These are phyloP conservation scores for Bagarius yarrelli DNA, from an alignment of 2,113 vertebrate genomes.

Conservation along the genomic window DNA sequence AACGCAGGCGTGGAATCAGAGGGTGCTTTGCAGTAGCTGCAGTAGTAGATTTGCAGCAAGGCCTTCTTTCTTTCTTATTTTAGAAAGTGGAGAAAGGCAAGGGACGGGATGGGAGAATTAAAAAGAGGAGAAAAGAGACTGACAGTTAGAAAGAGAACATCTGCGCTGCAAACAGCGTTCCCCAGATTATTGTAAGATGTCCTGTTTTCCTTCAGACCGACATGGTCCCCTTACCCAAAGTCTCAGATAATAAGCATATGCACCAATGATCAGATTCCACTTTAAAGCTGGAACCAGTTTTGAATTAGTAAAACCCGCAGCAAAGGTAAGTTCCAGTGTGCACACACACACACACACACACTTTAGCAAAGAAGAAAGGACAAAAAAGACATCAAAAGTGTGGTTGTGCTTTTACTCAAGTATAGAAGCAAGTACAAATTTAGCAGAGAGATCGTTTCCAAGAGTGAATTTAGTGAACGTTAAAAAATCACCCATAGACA, in stretches of 20 bases:
- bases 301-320: background rate
- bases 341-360: background rate
- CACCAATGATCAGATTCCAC: background rate
- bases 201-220: conserved; percentile 20
- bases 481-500: background rate
- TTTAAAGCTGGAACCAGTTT: conserved; percentile 5
- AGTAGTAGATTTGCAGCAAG: background rate
- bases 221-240: conserved; percentile 11
- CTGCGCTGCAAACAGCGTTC: background rate
- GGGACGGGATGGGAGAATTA: background rate
- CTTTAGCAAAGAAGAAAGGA: background rate
- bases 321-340: background rate
- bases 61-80: background rate
- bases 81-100: background rate
- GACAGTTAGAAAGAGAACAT: conserved; percentile 2
- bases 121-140: background rate
- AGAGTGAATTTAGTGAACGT: background rate
- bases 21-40: conserved; percentile 49
- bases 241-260: conserved; percentile 30
- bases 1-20: conserved; percentile 66
- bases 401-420: background rate
- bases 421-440: conserved; percentile 2
- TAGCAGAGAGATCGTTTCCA: background rate
- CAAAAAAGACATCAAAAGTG: background rate
- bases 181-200: conserved; percentile 16